Evolutionary conservation across 2,888 invertebrate genomes (phyloP).

Genomic region (Rhagonycha fulva): DNA sequence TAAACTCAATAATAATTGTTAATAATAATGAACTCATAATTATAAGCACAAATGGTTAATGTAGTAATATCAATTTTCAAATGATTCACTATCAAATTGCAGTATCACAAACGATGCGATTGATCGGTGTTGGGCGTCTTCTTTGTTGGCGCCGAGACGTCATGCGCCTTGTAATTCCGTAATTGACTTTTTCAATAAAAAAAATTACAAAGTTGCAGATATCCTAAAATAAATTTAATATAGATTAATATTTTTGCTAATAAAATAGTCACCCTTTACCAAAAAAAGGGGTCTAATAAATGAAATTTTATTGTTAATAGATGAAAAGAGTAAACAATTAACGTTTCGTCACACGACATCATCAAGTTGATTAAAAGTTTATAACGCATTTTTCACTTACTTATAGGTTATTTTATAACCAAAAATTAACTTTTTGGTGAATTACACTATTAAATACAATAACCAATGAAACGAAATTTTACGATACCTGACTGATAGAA

Average conservation of each 20-base stretch:
- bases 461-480: not conserved
- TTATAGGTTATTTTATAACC: not conserved
- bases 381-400: not conserved
- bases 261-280: not conserved
- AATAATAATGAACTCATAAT: not conserved
- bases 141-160: slow-evolving; percentile 39
- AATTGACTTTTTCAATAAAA: not conserved
- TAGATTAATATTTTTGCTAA: not conserved
- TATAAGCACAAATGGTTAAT: not conserved
- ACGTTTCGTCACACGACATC: not conserved
- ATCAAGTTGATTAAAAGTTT: not conserved
- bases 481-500: not conserved
- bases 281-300: not conserved
- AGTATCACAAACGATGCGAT: slow-evolving; percentile 35
- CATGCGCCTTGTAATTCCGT: slow-evolving; percentile 38
- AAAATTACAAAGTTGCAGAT: not conserved
- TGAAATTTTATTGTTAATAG: not conserved
- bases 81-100: slow-evolving; percentile 25
- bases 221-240: not conserved
- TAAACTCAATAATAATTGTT: not conserved
- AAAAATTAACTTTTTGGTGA: not conserved
- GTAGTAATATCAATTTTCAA: not conserved
- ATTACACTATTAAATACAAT: not conserved
- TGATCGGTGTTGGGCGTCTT: slow-evolving; percentile 40
- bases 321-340: not conserved